phyloP scores from a whole-genome alignment of 2,888 invertebrate species.

The Drosophila stalkeri region DNA sequence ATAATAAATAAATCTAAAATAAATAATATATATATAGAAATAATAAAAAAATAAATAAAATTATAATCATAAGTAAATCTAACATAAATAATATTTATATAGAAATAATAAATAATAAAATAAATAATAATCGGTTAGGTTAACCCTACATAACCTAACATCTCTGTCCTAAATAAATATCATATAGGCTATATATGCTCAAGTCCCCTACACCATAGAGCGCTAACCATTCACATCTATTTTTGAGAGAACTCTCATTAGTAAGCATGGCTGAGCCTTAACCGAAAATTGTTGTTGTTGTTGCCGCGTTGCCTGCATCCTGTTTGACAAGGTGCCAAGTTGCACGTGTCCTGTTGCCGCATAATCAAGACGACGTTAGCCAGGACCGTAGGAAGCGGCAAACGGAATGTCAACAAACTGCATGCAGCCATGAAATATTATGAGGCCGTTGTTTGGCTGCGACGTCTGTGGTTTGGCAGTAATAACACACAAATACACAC shows the following conservation, averaged over 20 bases:
- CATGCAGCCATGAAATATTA: constrained; percentile 73
- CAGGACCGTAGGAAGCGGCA: constrained; percentile 36
- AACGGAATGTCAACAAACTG: constrained; percentile 72
- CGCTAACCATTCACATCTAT: neutral
- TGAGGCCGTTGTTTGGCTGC: constrained; percentile 61
- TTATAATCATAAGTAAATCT: no score
- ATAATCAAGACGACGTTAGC: constrained; percentile 49
- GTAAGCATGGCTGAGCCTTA: neutral
- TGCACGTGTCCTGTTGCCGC: constrained; percentile 57
- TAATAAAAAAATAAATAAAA: no score
- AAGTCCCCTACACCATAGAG: neutral
- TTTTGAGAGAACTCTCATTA: neutral
- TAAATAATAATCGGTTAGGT: no score
- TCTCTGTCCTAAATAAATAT: neutral
- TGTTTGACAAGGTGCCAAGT: constrained; percentile 39
- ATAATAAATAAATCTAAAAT: no score
- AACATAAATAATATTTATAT: no score
- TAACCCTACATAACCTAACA: neutral
- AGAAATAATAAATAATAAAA: no score
- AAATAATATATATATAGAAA: no score
- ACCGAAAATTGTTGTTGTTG: neutral
- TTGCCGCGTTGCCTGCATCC: constrained; percentile 40
- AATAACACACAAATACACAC: constrained; percentile 38
- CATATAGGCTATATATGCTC: neutral
- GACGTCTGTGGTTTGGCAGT: constrained; percentile 58